Evolutionary conservation across 2,888 invertebrate genomes (phyloP).

Genomic region (Ornithoptera alexandrae): DNA sequence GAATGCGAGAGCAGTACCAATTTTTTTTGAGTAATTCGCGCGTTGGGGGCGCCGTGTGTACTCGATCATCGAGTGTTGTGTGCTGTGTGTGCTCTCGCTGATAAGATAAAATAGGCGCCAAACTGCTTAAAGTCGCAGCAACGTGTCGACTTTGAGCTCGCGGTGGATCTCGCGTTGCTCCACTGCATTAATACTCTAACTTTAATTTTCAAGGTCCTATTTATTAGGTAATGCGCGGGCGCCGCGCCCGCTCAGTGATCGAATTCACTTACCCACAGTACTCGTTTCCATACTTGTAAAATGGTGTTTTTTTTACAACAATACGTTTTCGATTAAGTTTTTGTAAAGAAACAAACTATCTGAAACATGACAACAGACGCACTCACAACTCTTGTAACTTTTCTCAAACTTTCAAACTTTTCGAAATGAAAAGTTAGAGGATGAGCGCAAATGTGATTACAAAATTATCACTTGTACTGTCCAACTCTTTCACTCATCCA

Average conservation of each 20-base stretch:
- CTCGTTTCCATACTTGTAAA: conserved; percentile 60
- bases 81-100: conserved; percentile 48
- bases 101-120: conserved; percentile 56
- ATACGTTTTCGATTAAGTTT: conserved; percentile 52
- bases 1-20: no score
- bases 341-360: conserved; percentile 56
- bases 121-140: conserved; percentile 35
- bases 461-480: conserved; percentile 32
- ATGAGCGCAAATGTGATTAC: conserved; percentile 28
- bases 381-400: conserved; percentile 57
- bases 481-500: conserved; percentile 40
- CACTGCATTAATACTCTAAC: conserved; percentile 40
- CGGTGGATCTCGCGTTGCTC: conserved; percentile 33
- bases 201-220: conserved; percentile 49
- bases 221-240: conserved; percentile 31
- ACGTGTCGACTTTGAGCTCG: conserved; percentile 20
- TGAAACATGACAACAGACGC: conserved; percentile 68
- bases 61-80: no score
- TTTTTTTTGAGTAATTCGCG: no score
- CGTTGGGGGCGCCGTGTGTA: no score
- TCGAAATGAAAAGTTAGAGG: conserved; percentile 33
- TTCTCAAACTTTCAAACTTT: conserved; percentile 47
- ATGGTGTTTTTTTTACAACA: conserved; percentile 38
- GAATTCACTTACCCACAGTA: conserved; percentile 61
- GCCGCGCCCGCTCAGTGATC: conserved; percentile 26